A percentile compares a stretch with the other conserved stretches of the same genome.
These are phyloP conservation scores for Plodia interpunctella DNA, from an alignment of 1,140 invertebrate genomes.

Conservation along the genomic window DNA sequence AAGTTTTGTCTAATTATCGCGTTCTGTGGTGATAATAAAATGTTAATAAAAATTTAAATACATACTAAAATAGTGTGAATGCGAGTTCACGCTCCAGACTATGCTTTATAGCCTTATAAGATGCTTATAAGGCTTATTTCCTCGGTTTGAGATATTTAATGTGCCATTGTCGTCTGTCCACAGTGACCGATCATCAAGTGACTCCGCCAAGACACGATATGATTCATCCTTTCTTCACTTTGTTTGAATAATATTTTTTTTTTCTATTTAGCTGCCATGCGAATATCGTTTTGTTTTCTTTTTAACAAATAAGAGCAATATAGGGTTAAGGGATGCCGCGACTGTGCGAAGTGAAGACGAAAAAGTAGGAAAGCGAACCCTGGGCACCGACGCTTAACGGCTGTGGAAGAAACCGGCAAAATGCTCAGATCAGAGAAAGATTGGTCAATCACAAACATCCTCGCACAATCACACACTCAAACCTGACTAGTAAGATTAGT, in stretches of 20 bases:
- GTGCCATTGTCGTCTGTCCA: not conserved
- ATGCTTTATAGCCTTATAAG: not conserved
- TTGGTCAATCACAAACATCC: too few relatives aligned
- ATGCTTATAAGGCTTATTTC: not conserved
- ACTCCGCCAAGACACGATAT: not conserved
- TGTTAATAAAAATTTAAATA: not conserved
- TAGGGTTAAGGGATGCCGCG: too few relatives aligned
- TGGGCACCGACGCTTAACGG: too few relatives aligned
- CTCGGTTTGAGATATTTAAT: not conserved
- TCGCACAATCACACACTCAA: too few relatives aligned
- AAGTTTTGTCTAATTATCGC: not conserved
- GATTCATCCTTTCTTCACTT: not conserved
- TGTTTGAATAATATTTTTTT: not conserved
- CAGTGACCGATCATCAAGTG: not conserved
- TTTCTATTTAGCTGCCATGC: too few relatives aligned
- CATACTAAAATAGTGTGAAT: not conserved
- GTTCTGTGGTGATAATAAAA: not conserved
- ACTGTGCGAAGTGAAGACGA: too few relatives aligned
- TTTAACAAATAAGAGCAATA: too few relatives aligned
- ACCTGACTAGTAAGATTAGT: too few relatives aligned
- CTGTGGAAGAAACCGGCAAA: too few relatives aligned
- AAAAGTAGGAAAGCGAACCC: too few relatives aligned
- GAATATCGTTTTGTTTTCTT: too few relatives aligned
- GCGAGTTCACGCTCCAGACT: not conserved
- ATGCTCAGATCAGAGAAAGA: too few relatives aligned